These are phyloP conservation scores for Troides aeacus DNA, from an alignment of 2,888 invertebrate genomes.

Conservation along the genomic window DNA sequence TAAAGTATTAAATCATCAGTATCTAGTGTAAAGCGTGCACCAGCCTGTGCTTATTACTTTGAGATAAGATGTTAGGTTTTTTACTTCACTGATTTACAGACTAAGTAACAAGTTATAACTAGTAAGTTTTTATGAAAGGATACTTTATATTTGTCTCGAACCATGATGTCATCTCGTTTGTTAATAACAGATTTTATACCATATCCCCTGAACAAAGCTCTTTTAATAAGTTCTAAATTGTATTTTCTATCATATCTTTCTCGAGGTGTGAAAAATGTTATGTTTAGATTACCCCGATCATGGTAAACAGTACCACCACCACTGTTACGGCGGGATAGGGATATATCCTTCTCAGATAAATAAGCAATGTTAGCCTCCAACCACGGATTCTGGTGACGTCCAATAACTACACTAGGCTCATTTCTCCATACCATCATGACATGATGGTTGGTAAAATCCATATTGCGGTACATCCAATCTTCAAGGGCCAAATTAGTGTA, in stretches of 20 bases:
- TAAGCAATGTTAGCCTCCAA: conserved; percentile 90
- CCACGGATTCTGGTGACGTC: conserved; percentile 98
- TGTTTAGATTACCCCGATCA: conserved; percentile 94
- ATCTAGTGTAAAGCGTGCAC: no score
- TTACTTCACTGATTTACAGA: no score
- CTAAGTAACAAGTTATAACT: not conserved
- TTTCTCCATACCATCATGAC: conserved; percentile 96
- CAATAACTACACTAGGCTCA: conserved; percentile 96
- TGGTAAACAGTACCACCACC: conserved; percentile 99
- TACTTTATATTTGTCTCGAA: conserved; percentile 89
- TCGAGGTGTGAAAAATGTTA: conserved; percentile 93
- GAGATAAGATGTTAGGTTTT: no score
- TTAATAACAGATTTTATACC: conserved; percentile 88
- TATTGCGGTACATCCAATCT: conserved; percentile 96
- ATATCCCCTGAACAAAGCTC: conserved; percentile 91
- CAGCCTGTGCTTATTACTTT: no score
- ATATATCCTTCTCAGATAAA: conserved; percentile 83
- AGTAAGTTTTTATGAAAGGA: conserved; percentile 48
- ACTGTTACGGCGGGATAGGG: conserved; percentile 93
- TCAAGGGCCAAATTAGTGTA: conserved; percentile 96
- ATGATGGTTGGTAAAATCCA: conserved; percentile 90
- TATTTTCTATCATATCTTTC: conserved; percentile 90
- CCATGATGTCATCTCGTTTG: conserved; percentile 91
- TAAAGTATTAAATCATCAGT: no score
- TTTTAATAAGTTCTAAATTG: conserved; percentile 92